phyloP scores from a whole-genome alignment of 1,140 invertebrate genomes.

The Gonioctena quinquepunctata region DNA sequence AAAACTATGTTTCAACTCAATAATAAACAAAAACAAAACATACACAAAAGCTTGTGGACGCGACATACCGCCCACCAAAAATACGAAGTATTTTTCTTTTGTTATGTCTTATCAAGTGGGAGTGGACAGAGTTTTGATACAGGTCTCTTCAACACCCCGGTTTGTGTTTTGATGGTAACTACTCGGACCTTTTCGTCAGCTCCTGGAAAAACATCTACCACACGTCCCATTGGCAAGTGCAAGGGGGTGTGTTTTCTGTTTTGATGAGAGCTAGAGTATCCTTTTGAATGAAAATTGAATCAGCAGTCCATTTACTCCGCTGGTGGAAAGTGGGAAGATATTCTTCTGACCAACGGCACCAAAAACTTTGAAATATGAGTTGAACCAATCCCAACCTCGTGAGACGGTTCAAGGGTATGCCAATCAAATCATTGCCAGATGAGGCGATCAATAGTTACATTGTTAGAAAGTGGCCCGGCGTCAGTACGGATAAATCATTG shows the following conservation, averaged over 20 bases:
- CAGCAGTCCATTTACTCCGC: conserved; percentile 21
- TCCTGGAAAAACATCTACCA: conserved; percentile 45
- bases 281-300: not conserved
- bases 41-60: too few species aligned
- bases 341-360: conserved; percentile 30
- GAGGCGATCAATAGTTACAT: not conserved
- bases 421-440: not conserved
- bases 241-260: conserved; percentile 29
- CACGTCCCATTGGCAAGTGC: conserved; percentile 45
- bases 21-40: too few species aligned
- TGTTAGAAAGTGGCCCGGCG: not conserved
- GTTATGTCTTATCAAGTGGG: not conserved
- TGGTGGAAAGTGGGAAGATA: conserved; percentile 32
- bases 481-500: not conserved
- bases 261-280: conserved; percentile 22
- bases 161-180: not conserved
- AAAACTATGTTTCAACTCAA: too few species aligned
- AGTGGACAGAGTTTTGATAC: conserved; percentile 10
- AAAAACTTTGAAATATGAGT: conserved; percentile 24
- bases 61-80: too few species aligned
- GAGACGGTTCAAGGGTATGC: not conserved
- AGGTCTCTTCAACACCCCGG: conserved; percentile 1
- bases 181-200: conserved; percentile 32
- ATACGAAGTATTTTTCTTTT: too few species aligned
- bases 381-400: conserved; percentile 14